Percentiles rank a stretch among this genome's conserved stretches.
Conservation (phyloP, 2,797 vertebrate genomes). For the Halcyon leucocephala region DNA sequence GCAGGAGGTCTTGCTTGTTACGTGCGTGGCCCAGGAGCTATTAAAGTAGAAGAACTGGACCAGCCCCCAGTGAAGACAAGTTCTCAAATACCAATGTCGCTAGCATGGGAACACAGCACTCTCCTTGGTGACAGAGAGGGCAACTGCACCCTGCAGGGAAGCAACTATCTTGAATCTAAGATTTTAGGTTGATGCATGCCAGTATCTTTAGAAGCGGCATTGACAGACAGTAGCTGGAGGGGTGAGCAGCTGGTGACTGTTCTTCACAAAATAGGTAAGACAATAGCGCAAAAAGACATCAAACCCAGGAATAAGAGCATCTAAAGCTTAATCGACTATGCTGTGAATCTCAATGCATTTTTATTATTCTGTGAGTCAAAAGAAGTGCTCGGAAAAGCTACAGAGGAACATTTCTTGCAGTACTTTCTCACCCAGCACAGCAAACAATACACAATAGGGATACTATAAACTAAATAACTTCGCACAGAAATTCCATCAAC, state of each 20-base stretch:
- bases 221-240: conserved; percentile 70
- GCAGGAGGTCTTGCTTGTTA: not conserved
- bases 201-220: conserved; percentile 39
- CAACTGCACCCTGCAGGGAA: conserved; percentile 61
- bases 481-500: conserved; percentile 51
- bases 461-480: conserved; percentile 53
- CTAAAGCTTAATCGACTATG: conserved; percentile 61
- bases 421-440: conserved; percentile 55
- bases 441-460: conserved; percentile 68
- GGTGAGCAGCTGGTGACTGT: conserved; percentile 63
- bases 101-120: conserved; percentile 29
- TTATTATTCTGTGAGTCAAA: conserved; percentile 60
- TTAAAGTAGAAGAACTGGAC: not conserved
- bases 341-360: conserved; percentile 44
- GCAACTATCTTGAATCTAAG: conserved; percentile 40
- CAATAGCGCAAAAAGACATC: conserved; percentile 54
- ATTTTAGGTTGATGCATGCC: conserved; percentile 58
- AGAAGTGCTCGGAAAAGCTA: conserved; percentile 45
- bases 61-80: not conserved
- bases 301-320: conserved; percentile 57
- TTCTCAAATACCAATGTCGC: not conserved
- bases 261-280: conserved; percentile 67
- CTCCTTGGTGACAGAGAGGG: conserved; percentile 57
- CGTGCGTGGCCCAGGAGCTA: not conserved
- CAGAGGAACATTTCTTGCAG: conserved; percentile 35